Base-by-base conservation (phyloP, 2,888 invertebrate species). In the Lasioglossum leucozonium region DNA sequence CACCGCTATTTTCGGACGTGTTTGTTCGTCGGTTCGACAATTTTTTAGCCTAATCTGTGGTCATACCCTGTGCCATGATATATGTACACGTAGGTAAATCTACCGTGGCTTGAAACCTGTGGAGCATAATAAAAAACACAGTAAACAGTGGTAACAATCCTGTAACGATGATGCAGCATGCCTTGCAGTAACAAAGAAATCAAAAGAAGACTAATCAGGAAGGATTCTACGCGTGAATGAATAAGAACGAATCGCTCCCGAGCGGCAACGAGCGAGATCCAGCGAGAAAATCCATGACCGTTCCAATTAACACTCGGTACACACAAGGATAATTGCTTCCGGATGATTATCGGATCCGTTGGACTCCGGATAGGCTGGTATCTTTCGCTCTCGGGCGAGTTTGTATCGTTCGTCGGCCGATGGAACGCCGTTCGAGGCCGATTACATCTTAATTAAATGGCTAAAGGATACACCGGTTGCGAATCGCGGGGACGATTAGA, bases 401-500 rank as follows among this genome's bases (percentile, higher is more conserved):
- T 67, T 22, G 65, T 67, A 67, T 67, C 65, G 11, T 62, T 62
- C 58, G 65, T 67, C 37, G 18, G 37, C 16, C 22, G 74, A 58
- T 37, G 74, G 51, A 74, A 34, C 67, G 30, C 16, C 26, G 40
- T 26, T 26, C 42, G 40, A 16, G 16, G 18, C 30, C 22, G 78
- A 42, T 34, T 78, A 62, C 78, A 58, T 72, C 78, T 78, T 72
- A 78, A 78, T 78, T 78, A 78, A 58, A 72, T 44, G 26, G 40
- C 51, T 47, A 72, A 72, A 40, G 71, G 40, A 62, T 62, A 62
- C 42, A 42, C 62, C n/a, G 76, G 44, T 34, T 44, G n/a, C 34
- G 44, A 34, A 37, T 26, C 22, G 72, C 51, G 30, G 5, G 40
- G 58, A 79, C 69, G 30, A 40, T 40, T 75, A 71, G 81, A 76